Conservation (phyloP, 2,888 invertebrate genomes). For the Hemicrepidius hirtus region DNA sequence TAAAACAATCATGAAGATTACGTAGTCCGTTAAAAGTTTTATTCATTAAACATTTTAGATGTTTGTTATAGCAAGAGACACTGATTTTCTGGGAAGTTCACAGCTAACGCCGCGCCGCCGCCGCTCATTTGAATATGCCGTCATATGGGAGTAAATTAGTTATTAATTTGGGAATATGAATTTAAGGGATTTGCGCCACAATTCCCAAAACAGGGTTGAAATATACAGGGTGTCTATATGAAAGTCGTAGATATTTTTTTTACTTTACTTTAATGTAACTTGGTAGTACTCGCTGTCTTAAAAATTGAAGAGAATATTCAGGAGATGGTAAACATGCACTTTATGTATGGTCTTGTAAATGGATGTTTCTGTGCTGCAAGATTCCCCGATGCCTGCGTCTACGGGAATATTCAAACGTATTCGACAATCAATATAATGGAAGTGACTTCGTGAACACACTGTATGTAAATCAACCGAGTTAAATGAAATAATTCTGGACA, state of each 20-base stretch:
- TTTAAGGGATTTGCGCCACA: conserved; percentile 25
- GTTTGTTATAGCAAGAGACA: conserved; percentile 18
- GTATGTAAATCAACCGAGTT: conserved; percentile 2
- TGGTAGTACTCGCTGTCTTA: no score
- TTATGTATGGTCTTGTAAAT: no score
- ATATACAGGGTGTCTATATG: no score
- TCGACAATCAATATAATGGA: no score
- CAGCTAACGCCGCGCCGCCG: conserved; percentile 18
- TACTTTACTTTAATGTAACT: no score
- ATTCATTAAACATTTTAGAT: neutral
- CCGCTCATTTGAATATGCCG: conserved; percentile 28
- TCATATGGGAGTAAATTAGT: conserved; percentile 25
- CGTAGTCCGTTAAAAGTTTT: neutral
- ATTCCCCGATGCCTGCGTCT: no score
- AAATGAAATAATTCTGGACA: conserved; percentile 28
- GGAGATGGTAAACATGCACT: no score
- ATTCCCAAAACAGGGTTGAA: conserved; percentile 23
- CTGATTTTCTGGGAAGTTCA: neutral
- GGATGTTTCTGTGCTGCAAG: no score
- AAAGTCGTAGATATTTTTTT: no score
- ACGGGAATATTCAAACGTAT: no score
- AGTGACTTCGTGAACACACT: no score
- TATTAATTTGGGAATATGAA: conserved; percentile 33
- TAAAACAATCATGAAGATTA: neutral
- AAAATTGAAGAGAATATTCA: no score